phyloP scores from a whole-genome alignment of 2,113 vertebrate species.

The Megatriorchis doriae region DNA sequence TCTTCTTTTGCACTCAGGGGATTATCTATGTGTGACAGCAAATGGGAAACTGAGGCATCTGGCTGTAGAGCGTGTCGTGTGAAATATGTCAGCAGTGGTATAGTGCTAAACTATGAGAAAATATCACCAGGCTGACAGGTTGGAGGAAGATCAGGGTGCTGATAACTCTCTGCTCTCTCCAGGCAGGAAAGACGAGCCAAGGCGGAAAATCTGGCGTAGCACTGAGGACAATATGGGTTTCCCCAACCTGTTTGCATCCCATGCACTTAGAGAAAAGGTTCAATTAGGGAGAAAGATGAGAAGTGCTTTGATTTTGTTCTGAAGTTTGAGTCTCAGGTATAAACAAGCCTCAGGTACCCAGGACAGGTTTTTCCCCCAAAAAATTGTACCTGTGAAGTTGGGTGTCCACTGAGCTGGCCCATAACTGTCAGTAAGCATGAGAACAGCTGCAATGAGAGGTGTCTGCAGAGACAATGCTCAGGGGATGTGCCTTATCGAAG shows the following conservation, averaged over 20 bases:
- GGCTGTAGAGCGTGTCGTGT: neutral
- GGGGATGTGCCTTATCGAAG: neutral
- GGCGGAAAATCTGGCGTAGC: neutral
- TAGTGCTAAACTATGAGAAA: neutral
- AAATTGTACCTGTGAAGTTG: neutral
- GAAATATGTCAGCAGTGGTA: neutral
- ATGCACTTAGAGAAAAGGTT: neutral
- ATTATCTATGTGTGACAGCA: neutral
- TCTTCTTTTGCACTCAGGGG: no score
- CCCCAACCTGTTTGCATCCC: neutral
- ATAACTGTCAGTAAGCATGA: neutral
- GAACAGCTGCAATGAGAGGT: neutral
- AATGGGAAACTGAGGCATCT: neutral
- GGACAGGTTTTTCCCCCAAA: rapidly evolving
- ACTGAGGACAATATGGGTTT: neutral
- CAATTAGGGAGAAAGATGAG: neutral
- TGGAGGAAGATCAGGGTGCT: neutral
- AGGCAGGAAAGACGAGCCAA: rapidly evolving
- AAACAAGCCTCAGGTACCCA: neutral
- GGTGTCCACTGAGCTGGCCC: neutral
- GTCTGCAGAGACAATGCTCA: neutral
- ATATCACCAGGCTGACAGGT: neutral
- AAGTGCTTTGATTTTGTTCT: neutral
- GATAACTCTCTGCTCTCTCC: neutral
- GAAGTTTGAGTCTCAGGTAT: neutral